Conservation (phyloP, 1,140 invertebrate species). For the Meloidogyne floridensis region DNA sequence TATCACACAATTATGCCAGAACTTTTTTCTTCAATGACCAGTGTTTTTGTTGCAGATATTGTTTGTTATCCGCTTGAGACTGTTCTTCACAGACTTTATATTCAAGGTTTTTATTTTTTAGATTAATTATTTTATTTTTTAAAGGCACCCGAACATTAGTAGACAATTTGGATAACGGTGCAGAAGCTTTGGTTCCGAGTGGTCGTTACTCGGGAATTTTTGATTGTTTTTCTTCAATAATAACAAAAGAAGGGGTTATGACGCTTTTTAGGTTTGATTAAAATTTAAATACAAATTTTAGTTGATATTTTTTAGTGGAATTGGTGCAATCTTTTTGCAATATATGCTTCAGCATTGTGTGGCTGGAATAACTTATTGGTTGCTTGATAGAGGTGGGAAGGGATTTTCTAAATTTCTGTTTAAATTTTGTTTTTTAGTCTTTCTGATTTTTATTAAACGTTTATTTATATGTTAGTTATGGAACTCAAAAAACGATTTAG, state of each 20-base stretch:
- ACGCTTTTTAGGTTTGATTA: conserved; percentile 32
- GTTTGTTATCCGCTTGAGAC: conserved; percentile 53
- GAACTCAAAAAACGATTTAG: too few species aligned
- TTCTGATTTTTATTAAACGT: too few species aligned
- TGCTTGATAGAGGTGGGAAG: conserved; percentile 15
- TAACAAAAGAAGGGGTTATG: conserved; percentile 40
- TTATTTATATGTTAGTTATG: too few species aligned
- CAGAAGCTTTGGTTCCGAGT: conserved; percentile 34
- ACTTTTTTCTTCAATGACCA: conserved; percentile 45
- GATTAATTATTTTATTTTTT: neutral
- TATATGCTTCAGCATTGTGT: conserved; percentile 50
- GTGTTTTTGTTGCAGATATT: conserved; percentile 41
- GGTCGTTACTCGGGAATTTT: conserved; percentile 44
- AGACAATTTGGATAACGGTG: conserved; percentile 52
- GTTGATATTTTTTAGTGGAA: conserved; percentile 33
- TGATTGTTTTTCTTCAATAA: conserved; percentile 41
- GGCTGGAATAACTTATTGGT: conserved; percentile 21
- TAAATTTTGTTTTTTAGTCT: too few species aligned
- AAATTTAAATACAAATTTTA: neutral
- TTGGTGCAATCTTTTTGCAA: conserved; percentile 48
- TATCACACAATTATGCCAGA: conserved; percentile 52
- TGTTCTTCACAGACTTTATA: conserved; percentile 51
- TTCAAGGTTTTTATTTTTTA: conserved; percentile 34
- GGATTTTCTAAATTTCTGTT: neutral
- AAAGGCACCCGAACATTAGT: conserved; percentile 48